phyloP scores from a whole-genome alignment of 2,888 invertebrate species.

The Entomobrya multifasciata region DNA sequence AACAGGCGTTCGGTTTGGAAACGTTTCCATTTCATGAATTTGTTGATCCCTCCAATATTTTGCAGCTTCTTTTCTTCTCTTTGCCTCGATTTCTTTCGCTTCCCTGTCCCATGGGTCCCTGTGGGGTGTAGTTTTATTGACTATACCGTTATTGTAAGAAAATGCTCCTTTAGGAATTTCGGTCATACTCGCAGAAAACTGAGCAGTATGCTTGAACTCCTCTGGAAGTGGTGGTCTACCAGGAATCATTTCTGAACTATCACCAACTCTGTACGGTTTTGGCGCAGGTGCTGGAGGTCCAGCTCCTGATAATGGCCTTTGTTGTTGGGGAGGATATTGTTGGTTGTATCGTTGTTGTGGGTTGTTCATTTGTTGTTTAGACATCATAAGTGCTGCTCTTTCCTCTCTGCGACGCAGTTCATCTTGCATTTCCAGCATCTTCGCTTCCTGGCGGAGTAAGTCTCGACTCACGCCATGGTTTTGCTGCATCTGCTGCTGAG shows the following conservation, averaged over 20 bases:
- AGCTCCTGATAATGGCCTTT: constrained; percentile 65
- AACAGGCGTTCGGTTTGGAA: constrained; percentile 87
- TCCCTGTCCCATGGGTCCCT: constrained; percentile 96
- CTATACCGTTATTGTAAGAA: constrained; percentile 74
- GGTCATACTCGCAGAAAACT: constrained; percentile 86
- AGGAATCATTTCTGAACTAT: constrained; percentile 80
- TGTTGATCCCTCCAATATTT: constrained; percentile 92
- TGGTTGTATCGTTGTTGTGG: constrained; percentile 80
- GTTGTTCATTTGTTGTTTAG: constrained; percentile 73
- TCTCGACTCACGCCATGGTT: constrained; percentile 81
- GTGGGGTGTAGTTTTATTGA: constrained; percentile 51
- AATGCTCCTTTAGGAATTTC: constrained; percentile 85
- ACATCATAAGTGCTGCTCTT: constrained; percentile 79
- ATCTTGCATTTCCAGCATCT: constrained; percentile 91
- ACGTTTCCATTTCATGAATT: constrained; percentile 88
- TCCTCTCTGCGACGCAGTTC: constrained; percentile 86
- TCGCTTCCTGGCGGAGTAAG: constrained; percentile 83
- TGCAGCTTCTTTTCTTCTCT: constrained; percentile 88
- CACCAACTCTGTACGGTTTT: constrained; percentile 79
- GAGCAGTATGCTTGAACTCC: constrained; percentile 78
- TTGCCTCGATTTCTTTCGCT: constrained; percentile 88
- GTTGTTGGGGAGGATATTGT: constrained; percentile 76
- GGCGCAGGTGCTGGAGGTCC: constrained; percentile 77
- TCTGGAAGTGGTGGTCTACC: constrained; percentile 82
- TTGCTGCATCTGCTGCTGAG: constrained; percentile 81